Evolutionary conservation across 2,888 invertebrate genomes (phyloP).

Genomic region (Amiota mariae): DNA sequence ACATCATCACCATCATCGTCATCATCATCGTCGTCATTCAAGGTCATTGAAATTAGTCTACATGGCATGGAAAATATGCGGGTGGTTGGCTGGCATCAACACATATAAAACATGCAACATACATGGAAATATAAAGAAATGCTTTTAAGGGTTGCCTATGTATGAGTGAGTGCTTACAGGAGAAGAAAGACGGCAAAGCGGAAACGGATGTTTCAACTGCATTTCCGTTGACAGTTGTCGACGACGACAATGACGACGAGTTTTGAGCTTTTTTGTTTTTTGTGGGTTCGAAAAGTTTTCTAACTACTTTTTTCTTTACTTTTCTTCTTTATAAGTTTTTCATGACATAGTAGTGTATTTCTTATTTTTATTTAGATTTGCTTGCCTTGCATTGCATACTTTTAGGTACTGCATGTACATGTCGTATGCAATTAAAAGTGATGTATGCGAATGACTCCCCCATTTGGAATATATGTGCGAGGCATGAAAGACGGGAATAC

Average conservation of each 20-base stretch:
- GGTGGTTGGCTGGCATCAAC: conserved; percentile 35
- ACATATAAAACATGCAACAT: background rate
- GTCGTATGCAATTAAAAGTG: conserved; percentile 21
- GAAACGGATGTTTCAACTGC: background rate
- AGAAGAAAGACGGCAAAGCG: background rate
- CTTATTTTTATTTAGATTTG: background rate
- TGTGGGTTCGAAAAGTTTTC: background rate
- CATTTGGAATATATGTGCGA: too few species aligned
- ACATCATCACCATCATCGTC: too few species aligned
- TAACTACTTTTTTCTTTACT: conserved; percentile 1
- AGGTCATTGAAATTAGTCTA: too few species aligned
- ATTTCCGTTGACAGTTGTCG: conserved; percentile 12
- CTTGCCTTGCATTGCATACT: conserved; percentile 11
- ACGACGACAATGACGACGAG: background rate
- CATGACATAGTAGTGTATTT: background rate
- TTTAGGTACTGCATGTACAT: conserved; percentile 19
- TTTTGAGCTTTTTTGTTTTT: background rate
- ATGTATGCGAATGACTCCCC: conserved; percentile 11
- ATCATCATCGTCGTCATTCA: too few species aligned
- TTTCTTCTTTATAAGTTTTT: conserved; percentile 7
- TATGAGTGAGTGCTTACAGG: too few species aligned
- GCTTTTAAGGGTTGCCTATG: background rate
- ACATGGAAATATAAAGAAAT: background rate
- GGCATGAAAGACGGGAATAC: too few species aligned
- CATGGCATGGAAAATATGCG: conserved; percentile 51